phyloP scores from a whole-genome alignment of 2,888 invertebrate species.

The Adineta ricciae region DNA sequence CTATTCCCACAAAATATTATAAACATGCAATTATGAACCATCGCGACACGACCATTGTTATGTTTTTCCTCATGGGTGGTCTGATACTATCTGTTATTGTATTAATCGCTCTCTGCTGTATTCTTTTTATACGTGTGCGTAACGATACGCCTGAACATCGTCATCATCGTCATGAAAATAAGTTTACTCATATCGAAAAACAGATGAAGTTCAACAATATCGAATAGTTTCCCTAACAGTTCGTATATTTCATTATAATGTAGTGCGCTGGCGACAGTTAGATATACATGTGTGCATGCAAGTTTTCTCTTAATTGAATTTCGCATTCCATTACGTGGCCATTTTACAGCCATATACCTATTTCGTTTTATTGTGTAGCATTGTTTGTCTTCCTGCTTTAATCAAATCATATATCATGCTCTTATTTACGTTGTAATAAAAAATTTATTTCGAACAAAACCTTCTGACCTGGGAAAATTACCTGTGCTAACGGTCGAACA shows the following conservation, averaged over 20 bases:
- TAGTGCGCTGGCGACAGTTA: neutral
- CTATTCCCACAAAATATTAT: constrained; percentile 3
- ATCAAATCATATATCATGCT: neutral
- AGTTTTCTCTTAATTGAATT: neutral
- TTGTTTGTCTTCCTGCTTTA: neutral
- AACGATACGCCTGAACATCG: neutral
- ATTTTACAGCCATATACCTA: neutral
- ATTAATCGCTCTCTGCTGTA: neutral
- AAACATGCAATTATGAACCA: constrained; percentile 17
- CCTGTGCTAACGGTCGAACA: too few species aligned
- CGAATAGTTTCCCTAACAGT: neutral
- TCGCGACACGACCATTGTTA: neutral
- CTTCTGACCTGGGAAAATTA: neutral
- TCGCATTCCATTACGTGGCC: neutral
- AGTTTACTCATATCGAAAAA: neutral
- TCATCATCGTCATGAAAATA: neutral
- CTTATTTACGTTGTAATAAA: neutral
- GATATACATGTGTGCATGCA: neutral
- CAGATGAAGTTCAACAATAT: neutral
- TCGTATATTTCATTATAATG: neutral
- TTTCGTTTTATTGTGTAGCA: neutral
- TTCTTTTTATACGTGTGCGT: neutral
- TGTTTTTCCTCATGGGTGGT: neutral
- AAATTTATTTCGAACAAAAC: neutral
- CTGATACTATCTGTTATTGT: neutral